These are phyloP conservation scores for Linepithema humile DNA, from an alignment of 1,140 invertebrate genomes.

Conservation along the genomic window DNA sequence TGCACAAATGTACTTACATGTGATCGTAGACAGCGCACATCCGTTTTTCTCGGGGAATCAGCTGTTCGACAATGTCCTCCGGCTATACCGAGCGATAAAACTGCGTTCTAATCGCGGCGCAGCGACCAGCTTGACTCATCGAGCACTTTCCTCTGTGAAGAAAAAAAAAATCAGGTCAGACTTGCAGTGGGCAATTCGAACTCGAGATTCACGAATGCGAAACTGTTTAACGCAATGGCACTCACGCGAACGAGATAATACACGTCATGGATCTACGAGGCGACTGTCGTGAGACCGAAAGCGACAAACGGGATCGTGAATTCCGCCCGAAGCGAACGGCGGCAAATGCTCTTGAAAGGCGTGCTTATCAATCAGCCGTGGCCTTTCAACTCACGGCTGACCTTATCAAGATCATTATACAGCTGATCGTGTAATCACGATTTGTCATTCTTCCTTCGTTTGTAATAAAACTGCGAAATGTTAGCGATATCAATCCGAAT, in stretches of 20 bases:
- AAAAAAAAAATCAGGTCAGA: background rate
- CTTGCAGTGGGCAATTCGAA: background rate
- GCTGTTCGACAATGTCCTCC: background rate
- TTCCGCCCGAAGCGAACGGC: background rate
- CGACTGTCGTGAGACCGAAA: background rate
- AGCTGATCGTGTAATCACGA: background rate
- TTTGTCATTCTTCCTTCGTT: background rate
- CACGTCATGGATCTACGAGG: background rate
- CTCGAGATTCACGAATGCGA: background rate
- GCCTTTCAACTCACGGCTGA: background rate
- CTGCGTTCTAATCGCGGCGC: background rate
- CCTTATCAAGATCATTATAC: background rate
- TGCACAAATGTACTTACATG: background rate
- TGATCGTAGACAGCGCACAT: background rate
- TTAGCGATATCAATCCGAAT: background rate
- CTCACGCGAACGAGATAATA: constrained; percentile 5
- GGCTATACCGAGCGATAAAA: background rate
- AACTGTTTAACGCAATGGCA: background rate
- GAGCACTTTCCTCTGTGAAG: too few species aligned
- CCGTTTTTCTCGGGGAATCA: background rate
- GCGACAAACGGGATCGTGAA: background rate
- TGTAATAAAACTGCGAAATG: background rate
- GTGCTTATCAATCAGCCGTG: constrained; percentile 31
- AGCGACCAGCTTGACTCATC: background rate
- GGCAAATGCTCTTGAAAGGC: background rate